Base-by-base conservation (phyloP, 1,140 invertebrate species). In the Stratiolaelaps scimitus region DNA sequence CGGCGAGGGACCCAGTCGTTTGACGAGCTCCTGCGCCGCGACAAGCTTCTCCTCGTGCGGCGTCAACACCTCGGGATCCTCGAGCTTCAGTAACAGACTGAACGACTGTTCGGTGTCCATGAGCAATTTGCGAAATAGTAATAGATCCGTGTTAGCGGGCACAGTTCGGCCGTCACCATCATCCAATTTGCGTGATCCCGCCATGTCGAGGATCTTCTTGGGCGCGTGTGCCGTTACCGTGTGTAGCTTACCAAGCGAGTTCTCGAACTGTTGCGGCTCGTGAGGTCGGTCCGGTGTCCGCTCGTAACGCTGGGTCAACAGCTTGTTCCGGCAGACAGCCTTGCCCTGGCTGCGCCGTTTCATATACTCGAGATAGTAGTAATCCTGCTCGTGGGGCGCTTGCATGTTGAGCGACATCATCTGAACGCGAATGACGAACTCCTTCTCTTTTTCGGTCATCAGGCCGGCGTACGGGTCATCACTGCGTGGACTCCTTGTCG, bases 361-460 rank as follows among this genome's bases (percentile, higher is more conserved):
- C 53, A 60, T 60, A 34, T 29, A 60, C 23, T 60, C 53, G 26
- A 60, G 20, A 26, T 60, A 60, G 20, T 60, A 60, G 26, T 60
- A 60, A 23, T 60, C 53, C 23, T 60, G 53, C 20, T 60, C 53
- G 15, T 60, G 53, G 13, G 53, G 53, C 17, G 26, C 26, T 60
- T 60, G 53, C 53, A 60, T 60, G 23, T 60, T 60, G 26, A 60
- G 23, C 15, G 53, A 60, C 15, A 60, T 26, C 53, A 60, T 60
- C 20, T 60, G 53, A 60, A 60, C 53, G 26, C 53, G 53, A 23
- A 60, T 60, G 15, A 60, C 53, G 10, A 60, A 60, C 4, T 60
- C 53, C 26, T 60, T 60, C 23, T 60, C 53, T 23, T 26, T 60
- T 15, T 60, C 53, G 53, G 53, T 15, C 53, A 60, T 60, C 10